Evolutionary conservation across 2,888 invertebrate genomes (phyloP).

Genomic region (Iselma pallidipennis): DNA sequence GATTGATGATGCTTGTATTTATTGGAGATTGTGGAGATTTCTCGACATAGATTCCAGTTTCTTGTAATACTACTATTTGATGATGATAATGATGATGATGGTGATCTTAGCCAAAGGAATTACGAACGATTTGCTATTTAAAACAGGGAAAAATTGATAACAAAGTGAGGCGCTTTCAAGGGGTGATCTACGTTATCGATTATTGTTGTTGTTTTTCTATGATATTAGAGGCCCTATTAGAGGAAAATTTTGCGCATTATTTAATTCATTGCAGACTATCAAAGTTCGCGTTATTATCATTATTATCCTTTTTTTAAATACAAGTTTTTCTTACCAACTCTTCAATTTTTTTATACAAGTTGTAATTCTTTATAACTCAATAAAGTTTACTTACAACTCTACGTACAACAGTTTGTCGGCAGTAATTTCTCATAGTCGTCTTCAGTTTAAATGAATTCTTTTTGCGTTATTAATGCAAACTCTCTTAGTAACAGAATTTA

Average conservation of each 20-base stretch:
- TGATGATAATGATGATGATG: background rate
- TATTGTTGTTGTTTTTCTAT: background rate
- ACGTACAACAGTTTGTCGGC: no score
- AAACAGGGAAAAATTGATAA: background rate
- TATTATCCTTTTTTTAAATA: no score
- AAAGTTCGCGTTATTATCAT: background rate
- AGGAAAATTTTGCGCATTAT: background rate
- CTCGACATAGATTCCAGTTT: background rate
- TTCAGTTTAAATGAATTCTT: no score
- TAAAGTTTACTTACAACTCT: no score
- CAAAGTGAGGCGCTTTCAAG: background rate
- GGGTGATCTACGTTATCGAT: background rate
- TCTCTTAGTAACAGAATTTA: no score
- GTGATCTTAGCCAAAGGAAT: background rate
- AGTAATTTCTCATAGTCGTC: no score
- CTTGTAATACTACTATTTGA: background rate
- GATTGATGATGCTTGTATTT: constrained; percentile 22
- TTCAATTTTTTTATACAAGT: no score
- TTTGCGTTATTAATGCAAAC: no score
- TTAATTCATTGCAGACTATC: background rate
- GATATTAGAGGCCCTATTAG: background rate
- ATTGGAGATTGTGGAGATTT: background rate
- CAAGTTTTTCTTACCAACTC: no score
- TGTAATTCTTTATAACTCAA: no score
- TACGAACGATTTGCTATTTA: background rate